Conservation (phyloP, 2,113 vertebrate genomes). For the Zingel zingel region DNA sequence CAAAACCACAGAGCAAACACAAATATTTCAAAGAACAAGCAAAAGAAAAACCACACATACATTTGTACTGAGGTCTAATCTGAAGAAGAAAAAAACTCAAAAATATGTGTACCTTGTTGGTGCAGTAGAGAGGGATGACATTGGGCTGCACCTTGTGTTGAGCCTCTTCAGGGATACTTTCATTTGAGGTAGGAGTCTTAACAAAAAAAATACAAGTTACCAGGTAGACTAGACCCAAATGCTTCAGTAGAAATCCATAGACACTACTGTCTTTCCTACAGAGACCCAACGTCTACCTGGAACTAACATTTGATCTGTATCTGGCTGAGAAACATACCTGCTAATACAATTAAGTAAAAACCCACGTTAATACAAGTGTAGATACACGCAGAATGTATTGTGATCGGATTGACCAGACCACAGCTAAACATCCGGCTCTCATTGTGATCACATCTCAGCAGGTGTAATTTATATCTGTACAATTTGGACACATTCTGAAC, state of each 20-base stretch:
- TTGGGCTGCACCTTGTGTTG: constrained; percentile 83
- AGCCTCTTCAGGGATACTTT: constrained; percentile 82
- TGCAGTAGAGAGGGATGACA: constrained; percentile 90
- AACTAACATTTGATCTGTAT: too few species aligned
- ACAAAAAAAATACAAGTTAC: not conserved
- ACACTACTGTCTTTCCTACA: not conserved
- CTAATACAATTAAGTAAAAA: too few species aligned
- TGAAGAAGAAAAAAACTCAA: too few species aligned
- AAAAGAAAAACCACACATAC: not conserved
- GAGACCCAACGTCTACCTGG: not conserved
- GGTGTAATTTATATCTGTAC: too few species aligned
- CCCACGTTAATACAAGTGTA: not conserved
- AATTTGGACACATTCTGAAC: too few species aligned
- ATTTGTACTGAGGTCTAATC: not conserved
- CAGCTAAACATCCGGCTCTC: too few species aligned
- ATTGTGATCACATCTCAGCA: too few species aligned
- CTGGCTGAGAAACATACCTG: too few species aligned
- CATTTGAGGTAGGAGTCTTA: constrained; percentile 88
- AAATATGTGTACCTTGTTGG: constrained; percentile 86
- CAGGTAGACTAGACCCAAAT: not conserved
- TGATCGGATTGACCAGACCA: too few species aligned
- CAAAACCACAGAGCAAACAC: not conserved
- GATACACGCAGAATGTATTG: not conserved
- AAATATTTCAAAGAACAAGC: not conserved
- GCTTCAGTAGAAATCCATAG: not conserved